These are phyloP conservation scores for Riparia riparia DNA, from an alignment of 2,113 vertebrate species.

Conservation along the genomic window DNA sequence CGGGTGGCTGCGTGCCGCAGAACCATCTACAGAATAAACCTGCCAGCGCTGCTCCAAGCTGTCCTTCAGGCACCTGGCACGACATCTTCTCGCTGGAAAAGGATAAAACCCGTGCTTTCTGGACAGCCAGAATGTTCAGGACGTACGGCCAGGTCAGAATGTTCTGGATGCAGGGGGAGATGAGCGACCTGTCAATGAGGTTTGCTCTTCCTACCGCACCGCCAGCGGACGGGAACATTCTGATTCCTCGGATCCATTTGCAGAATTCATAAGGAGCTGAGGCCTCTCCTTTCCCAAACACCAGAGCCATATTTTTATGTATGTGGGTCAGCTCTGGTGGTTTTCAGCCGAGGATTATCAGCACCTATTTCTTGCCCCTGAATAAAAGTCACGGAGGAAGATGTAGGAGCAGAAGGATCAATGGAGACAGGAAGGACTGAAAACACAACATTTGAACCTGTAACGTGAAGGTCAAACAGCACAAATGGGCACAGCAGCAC, in stretches of 20 bases:
- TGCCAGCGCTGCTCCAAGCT: not conserved
- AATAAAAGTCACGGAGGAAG: not conserved
- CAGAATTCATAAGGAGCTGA: not conserved
- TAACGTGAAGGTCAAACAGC: not conserved
- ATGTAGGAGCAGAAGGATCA: not conserved
- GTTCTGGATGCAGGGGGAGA: not conserved
- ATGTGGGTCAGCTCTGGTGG: constrained; percentile 8
- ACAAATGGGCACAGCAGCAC: not conserved
- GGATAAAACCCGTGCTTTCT: rapidly evolving
- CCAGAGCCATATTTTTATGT: not conserved
- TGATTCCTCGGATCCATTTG: not conserved
- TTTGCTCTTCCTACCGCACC: not conserved
- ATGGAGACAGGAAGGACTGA: not conserved
- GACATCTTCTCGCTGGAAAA: not conserved
- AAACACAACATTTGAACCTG: not conserved
- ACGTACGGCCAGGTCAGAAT: not conserved
- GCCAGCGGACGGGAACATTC: not conserved
- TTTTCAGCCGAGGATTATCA: not conserved
- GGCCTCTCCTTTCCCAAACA: not conserved
- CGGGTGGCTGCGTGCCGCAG: rapidly evolving
- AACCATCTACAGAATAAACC: not conserved
- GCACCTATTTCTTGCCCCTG: not conserved
- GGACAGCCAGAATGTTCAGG: not conserved
- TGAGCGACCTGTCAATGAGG: rapidly evolving
- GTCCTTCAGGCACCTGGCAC: not conserved